phyloP scores from a whole-genome alignment of 2,888 invertebrate genomes.

The Diadegma fenestrale region DNA sequence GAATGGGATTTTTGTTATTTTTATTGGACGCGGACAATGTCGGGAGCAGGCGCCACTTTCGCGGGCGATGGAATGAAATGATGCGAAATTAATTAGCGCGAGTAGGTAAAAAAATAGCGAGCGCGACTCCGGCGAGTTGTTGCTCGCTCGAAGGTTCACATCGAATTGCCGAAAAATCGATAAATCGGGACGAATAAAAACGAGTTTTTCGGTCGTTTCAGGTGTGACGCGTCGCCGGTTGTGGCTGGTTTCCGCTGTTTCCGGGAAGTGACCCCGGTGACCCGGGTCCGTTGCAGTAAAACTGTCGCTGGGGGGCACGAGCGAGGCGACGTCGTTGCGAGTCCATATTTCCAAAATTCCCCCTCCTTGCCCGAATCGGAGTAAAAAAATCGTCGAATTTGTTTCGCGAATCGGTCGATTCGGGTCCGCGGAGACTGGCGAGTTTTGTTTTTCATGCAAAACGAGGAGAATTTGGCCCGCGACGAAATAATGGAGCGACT shows the following conservation, averaged over 20 bases:
- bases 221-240: constrained; percentile 12
- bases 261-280: constrained; percentile 81
- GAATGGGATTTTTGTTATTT: background rate
- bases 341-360: background rate
- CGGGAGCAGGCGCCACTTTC: background rate
- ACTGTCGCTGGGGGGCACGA: background rate
- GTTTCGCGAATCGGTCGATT: background rate
- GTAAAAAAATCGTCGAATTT: background rate
- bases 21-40: background rate
- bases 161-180: background rate
- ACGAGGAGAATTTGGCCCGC: background rate
- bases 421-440: background rate
- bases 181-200: background rate
- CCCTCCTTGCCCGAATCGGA: too few species aligned
- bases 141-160: background rate
- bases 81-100: background rate
- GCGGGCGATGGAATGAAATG: background rate
- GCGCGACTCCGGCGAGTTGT: background rate
- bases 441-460: background rate
- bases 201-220: constrained; percentile 56
- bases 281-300: constrained; percentile 22
- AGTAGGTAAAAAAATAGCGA: too few species aligned
- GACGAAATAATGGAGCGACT: constrained; percentile 74
- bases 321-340: background rate
- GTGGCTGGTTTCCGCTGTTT: constrained; percentile 60